phyloP scores from a whole-genome alignment of 2,113 vertebrate genomes.

The Petroica traversi region DNA sequence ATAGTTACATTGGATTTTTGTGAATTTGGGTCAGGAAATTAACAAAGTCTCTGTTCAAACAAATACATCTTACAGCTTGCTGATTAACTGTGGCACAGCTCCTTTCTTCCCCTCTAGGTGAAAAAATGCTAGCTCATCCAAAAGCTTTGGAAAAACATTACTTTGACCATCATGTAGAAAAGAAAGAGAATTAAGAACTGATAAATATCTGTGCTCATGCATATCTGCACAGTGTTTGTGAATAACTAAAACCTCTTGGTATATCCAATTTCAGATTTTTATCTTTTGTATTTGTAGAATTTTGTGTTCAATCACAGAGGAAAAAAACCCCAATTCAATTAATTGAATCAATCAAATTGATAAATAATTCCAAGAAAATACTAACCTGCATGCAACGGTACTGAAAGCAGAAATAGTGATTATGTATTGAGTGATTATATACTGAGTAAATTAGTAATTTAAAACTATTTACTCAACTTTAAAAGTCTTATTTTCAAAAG shows the following conservation, averaged over 20 bases:
- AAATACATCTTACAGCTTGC: background rate
- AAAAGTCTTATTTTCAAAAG: background rate
- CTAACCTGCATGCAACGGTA: background rate
- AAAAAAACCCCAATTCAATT: background rate
- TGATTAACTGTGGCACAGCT: fast-evolving
- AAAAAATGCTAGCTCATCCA: background rate
- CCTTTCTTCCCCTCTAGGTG: background rate
- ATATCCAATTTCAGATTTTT: background rate
- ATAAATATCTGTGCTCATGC: background rate
- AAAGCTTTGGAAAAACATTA: background rate
- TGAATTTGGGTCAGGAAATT: background rate
- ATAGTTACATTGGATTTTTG: background rate
- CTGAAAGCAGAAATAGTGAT: background rate
- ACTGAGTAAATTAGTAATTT: background rate
- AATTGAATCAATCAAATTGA: background rate
- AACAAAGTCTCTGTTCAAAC: background rate
- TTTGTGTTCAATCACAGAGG: background rate
- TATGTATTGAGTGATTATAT: background rate
- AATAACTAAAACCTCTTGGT: background rate
- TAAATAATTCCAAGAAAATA: background rate
- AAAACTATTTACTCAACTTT: background rate
- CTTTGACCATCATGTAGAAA: background rate
- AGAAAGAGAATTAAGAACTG: background rate
- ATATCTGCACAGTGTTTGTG: background rate
- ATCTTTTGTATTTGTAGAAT: background rate